phyloP scores from a whole-genome alignment of 2,888 invertebrate species.

The Lasioglossum lativentre region DNA sequence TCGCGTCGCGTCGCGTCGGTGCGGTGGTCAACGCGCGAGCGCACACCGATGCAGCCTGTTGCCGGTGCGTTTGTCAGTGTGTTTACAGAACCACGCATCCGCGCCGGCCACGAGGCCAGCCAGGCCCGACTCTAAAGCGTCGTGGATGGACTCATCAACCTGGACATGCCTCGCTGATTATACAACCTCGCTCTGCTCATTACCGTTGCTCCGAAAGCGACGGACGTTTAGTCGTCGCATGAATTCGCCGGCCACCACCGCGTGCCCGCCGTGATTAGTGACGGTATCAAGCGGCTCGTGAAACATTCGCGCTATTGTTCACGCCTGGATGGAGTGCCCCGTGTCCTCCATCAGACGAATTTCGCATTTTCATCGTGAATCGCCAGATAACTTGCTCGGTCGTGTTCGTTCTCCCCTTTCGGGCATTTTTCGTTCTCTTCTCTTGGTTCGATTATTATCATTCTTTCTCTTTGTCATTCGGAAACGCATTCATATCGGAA shows the following conservation, averaged over 20 bases:
- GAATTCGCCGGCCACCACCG: conserved; percentile 24
- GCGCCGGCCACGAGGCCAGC: conserved; percentile 43
- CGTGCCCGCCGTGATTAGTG: conserved; percentile 44
- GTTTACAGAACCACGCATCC: conserved; percentile 28
- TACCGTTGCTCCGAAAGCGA: conserved; percentile 65
- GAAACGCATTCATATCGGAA: not conserved
- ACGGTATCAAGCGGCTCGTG: conserved; percentile 37
- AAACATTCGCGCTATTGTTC: conserved; percentile 7
- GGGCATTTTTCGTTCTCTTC: not conserved
- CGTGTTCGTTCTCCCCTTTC: not conserved
- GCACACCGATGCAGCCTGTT: conserved; percentile 36
- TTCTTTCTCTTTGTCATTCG: not conserved
- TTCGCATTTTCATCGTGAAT: not conserved
- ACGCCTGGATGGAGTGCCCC: not conserved
- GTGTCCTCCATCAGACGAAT: not conserved
- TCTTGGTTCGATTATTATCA: not conserved
- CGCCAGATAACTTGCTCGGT: not conserved
- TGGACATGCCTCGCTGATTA: conserved; percentile 68
- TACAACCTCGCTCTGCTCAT: conserved; percentile 64
- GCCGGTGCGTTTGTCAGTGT: conserved; percentile 47
- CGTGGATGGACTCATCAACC: conserved; percentile 70
- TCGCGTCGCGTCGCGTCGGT: too few relatives aligned
- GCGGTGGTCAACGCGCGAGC: conserved; percentile 66
- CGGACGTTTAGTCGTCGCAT: conserved; percentile 49
- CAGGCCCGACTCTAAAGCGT: conserved; percentile 47